These are phyloP conservation scores for Apeira syringaria DNA, from an alignment of 2,888 invertebrate species.

Conservation along the genomic window DNA sequence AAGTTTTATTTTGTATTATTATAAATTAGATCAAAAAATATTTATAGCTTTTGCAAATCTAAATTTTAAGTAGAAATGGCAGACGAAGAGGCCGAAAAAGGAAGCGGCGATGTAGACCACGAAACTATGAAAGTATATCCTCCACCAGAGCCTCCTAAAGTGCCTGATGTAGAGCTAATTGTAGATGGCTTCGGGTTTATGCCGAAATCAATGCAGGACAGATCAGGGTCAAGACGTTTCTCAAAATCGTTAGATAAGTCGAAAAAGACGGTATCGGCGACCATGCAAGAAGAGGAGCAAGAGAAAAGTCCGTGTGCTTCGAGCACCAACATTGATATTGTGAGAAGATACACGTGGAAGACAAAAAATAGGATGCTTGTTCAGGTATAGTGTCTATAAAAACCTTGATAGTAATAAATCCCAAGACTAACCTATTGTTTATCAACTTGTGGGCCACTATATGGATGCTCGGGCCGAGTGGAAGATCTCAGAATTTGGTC, in stretches of 20 bases:
- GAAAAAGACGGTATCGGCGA: conserved; percentile 37
- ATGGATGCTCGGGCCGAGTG: too few relatives aligned
- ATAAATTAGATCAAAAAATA: conserved; percentile 13
- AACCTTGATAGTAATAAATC: too few relatives aligned
- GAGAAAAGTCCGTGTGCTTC: conserved; percentile 60
- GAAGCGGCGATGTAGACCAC: conserved; percentile 42
- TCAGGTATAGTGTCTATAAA: conserved; percentile 63
- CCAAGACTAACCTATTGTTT: too few relatives aligned
- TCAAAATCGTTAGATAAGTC: conserved; percentile 38
- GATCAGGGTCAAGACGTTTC: conserved; percentile 2
- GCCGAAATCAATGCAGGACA: conserved; percentile 39
- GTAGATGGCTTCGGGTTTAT: conserved; percentile 80
- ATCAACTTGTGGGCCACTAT: too few relatives aligned
- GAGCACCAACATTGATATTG: conserved; percentile 68
- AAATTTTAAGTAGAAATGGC: conserved; percentile 55
- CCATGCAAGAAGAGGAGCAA: conserved; percentile 36
- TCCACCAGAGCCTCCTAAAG: conserved; percentile 44
- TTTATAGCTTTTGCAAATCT: conserved; percentile 13
- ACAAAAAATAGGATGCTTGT: conserved; percentile 87
- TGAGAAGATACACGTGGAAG: conserved; percentile 86
- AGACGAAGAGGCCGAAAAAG: conserved; percentile 48
- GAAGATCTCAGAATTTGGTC: too few relatives aligned
- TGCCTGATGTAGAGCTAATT: conserved; percentile 65
- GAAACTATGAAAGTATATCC: conserved; percentile 23
- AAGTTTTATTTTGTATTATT: conserved; percentile 5